Conservation (phyloP, 1,140 invertebrate genomes). For the Macrobrachium rosenbergii region DNA sequence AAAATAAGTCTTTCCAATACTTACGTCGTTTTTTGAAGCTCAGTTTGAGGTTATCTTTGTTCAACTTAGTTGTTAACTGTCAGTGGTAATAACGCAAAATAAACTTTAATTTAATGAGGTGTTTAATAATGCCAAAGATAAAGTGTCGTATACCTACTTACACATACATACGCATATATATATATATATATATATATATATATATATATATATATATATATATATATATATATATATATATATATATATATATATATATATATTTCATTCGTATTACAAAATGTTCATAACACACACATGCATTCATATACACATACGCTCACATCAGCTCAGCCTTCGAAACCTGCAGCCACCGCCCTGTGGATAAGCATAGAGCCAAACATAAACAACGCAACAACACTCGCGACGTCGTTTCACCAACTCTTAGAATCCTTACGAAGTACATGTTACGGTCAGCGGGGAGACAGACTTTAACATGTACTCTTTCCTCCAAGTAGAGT, state of each 20-base stretch:
- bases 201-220: not conserved
- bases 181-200: not conserved
- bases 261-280: not conserved
- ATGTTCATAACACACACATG: not conserved
- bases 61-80: too few relatives aligned
- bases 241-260: not conserved
- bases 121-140: not conserved
- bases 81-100: not conserved
- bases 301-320: not conserved
- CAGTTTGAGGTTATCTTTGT: too few relatives aligned
- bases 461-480: too few relatives aligned
- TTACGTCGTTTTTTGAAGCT: too few relatives aligned
- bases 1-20: too few relatives aligned
- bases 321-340: not conserved
- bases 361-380: too few relatives aligned
- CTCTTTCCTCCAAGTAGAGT: too few relatives aligned
- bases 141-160: not conserved
- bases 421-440: too few relatives aligned
- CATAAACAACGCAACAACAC: too few relatives aligned
- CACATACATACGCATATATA: conserved; percentile 9
- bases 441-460: too few relatives aligned
- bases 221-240: not conserved
- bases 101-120: not conserved
- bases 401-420: too few relatives aligned
- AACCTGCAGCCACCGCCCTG: too few relatives aligned